phyloP scores from a whole-genome alignment of 2,797 vertebrate species.

The Muscicapa comitata region DNA sequence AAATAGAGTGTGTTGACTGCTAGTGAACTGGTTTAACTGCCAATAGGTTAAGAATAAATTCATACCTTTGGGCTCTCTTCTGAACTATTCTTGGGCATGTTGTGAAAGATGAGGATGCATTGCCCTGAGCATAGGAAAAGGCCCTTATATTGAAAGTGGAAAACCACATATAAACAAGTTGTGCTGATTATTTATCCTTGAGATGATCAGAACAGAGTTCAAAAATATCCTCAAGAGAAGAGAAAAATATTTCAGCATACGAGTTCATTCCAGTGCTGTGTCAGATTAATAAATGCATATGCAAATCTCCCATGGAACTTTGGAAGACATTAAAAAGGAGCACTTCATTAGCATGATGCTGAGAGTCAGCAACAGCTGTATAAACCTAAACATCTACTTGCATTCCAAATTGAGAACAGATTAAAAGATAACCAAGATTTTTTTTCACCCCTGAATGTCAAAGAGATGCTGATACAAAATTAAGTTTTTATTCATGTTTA shows the following conservation, averaged over 20 bases:
- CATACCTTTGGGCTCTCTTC: background rate
- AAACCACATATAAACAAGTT: background rate
- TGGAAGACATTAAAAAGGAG: slow-evolving; percentile 4
- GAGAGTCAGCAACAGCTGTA: background rate
- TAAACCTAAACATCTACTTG: background rate
- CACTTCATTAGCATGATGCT: background rate
- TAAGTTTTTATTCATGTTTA: background rate
- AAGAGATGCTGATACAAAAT: background rate
- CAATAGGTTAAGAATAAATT: background rate
- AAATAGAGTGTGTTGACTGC: background rate
- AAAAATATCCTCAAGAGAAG: background rate
- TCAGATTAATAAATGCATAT: background rate
- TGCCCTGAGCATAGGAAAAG: background rate
- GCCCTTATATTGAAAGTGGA: background rate
- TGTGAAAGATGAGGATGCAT: background rate
- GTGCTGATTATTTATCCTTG: background rate
- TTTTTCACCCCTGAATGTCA: background rate
- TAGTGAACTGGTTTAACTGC: background rate
- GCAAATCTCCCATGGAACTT: background rate
- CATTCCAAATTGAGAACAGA: background rate
- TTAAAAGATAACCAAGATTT: background rate
- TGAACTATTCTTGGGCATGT: background rate
- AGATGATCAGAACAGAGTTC: background rate
- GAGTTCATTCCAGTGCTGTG: background rate
- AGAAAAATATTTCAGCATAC: background rate